Conservation (phyloP, 2,888 invertebrate genomes). For the Cartodere bifasciata region DNA sequence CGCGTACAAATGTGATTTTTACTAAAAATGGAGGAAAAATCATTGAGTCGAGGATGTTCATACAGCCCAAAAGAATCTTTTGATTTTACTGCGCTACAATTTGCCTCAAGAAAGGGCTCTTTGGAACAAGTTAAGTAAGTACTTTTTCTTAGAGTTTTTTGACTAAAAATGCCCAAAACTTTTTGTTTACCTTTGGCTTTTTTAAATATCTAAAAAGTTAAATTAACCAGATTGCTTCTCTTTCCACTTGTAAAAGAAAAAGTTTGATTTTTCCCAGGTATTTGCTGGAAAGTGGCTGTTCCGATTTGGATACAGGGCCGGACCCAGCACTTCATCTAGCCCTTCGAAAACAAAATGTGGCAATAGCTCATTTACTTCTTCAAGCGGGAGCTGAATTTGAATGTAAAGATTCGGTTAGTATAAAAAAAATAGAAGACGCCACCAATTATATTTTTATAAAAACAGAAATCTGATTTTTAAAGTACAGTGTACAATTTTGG, state of each 20-base stretch:
- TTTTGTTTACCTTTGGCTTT: constrained; percentile 1
- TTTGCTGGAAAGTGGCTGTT: constrained; percentile 31
- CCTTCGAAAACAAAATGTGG: constrained; percentile 40
- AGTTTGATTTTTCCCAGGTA: constrained; percentile 22
- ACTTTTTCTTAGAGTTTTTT: constrained; percentile 2
- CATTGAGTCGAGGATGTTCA: constrained; percentile 17
- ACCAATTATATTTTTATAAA: too few species aligned
- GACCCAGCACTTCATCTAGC: constrained; percentile 48
- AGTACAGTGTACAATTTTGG: too few species aligned
- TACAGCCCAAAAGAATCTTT: constrained; percentile 21
- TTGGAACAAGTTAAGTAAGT: constrained; percentile 24
- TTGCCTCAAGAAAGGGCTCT: constrained; percentile 22
- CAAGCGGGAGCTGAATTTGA: constrained; percentile 48
- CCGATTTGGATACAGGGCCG: constrained; percentile 32
- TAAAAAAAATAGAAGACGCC: too few species aligned
- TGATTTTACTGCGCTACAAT: constrained; percentile 24
- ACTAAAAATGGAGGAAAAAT: too few species aligned
- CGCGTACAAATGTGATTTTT: too few species aligned
- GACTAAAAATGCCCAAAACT: background rate
- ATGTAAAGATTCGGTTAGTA: constrained; percentile 37
- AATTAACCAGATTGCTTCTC: background rate
- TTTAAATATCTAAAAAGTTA: constrained; percentile 5
- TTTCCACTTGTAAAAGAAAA: constrained; percentile 1
- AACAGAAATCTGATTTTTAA: too few species aligned
- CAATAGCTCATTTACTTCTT: constrained; percentile 45